A percentile compares a stretch with the other conserved stretches of the same genome.
Evolutionary conservation across 2,888 invertebrate species (phyloP).

Genomic region (Acrobasis consociella): DNA sequence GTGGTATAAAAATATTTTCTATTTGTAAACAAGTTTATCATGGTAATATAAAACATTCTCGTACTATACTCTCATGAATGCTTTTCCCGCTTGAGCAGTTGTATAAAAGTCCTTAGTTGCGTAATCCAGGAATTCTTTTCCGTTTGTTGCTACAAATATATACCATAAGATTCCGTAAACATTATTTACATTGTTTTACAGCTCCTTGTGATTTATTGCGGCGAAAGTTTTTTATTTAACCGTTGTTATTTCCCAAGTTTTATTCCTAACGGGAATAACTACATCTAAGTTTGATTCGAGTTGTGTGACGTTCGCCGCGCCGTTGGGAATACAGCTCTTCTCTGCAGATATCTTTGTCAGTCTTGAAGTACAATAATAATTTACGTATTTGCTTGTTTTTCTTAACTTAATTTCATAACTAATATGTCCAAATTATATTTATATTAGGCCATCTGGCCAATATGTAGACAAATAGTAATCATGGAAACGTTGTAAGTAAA

Average conservation of each 20-base stretch:
- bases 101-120: conserved; percentile 36
- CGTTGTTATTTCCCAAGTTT: conserved; percentile 44
- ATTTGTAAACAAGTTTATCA: conserved; percentile 35
- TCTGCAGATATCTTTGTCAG: conserved; percentile 36
- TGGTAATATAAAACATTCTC: neutral
- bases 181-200: conserved; percentile 36
- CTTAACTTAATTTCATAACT: neutral
- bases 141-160: conserved; percentile 26
- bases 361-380: neutral
- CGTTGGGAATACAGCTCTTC: conserved; percentile 33
- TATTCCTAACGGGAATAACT: conserved; percentile 41
- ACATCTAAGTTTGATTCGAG: conserved; percentile 52
- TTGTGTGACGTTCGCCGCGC: conserved; percentile 40
- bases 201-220: conserved; percentile 44
- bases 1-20: conserved; percentile 35
- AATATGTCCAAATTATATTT: too few relatives aligned
- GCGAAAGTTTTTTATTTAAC: conserved; percentile 41
- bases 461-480: too few relatives aligned
- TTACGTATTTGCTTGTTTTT: conserved; percentile 1
- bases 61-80: neutral
- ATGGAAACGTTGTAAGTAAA: too few relatives aligned
- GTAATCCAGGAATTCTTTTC: conserved; percentile 32
- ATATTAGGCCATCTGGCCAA: too few relatives aligned
- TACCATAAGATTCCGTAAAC: conserved; percentile 26
- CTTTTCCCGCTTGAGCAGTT: conserved; percentile 27